Base-by-base conservation (phyloP, 2,888 invertebrate species). In the Brachyptera risi region DNA sequence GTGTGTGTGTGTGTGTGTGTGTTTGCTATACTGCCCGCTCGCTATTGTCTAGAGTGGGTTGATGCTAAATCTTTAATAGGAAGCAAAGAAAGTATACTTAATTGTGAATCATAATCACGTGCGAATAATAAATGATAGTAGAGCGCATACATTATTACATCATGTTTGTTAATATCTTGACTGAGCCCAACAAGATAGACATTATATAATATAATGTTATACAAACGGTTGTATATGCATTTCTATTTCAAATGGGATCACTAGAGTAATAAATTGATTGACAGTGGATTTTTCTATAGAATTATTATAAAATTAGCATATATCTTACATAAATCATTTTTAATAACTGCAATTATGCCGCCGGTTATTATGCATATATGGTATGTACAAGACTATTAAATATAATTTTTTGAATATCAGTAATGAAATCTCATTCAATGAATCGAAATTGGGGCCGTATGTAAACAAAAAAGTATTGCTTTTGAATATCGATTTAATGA, bases 11-110 rank as follows among this genome's bases (percentile, higher is more conserved):
- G 1, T 31, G 7, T 31, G 11, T 11, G 31, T 31, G 1, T 31
- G 7, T 31, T 7, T 11, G 31, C 11, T 31, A 31, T 5, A 31
- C 11, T 31, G 11, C 31, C 31, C 7, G 7, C 11, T 31, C 7
- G 35, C 54, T 37, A 54, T 54, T 54, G 54, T 54, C 54, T 54
- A 1, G 54, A 13, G 21, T 13, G 11, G 37, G 35, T 21, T 3
- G 44, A 44, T 44, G 44, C 44, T 44, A 44, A n/a, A 44, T 21
- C 37, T 31, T 9, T 31, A 11, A 31, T n/a, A 51, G 51, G 51
- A 51, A 17, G 54, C 54, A 31, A 54, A 54, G 54, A 54, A 54
- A 54, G 54, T 54, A 54, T 54, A 17, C 21, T 37, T 54, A 54
- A 54, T 54, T 54, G 54, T 13, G 35, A 21, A 54, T 54, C 37